Evolutionary conservation across 2,113 vertebrate genomes (phyloP).

Genomic region (Grammomys surdaster): DNA sequence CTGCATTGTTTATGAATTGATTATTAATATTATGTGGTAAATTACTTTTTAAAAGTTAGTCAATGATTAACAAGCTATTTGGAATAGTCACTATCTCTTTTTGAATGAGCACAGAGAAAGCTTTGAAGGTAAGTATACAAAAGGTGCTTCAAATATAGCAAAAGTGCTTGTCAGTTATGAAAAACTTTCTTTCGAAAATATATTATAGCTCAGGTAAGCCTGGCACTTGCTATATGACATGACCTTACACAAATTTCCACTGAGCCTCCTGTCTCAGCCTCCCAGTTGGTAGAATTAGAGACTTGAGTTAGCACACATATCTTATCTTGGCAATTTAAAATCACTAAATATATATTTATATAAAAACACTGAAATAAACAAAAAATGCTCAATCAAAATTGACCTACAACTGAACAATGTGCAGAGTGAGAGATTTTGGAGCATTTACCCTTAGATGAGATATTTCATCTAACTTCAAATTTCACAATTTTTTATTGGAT

Average conservation of each 20-base stretch:
- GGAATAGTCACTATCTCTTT: background rate
- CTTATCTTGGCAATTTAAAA: background rate
- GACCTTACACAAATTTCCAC: background rate
- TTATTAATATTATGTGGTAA: background rate
- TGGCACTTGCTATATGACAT: background rate
- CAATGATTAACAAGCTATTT: background rate
- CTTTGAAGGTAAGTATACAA: conserved; percentile 2
- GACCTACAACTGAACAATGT: background rate
- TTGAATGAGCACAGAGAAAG: background rate
- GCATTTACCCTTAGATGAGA: background rate
- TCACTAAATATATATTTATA: background rate
- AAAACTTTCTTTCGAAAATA: background rate
- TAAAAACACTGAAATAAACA: background rate
- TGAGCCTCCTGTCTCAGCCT: no score
- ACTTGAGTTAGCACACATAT: background rate
- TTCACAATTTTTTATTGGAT: background rate
- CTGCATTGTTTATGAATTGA: background rate
- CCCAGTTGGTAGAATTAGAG: background rate
- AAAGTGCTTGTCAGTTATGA: background rate
- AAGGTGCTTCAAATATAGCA: background rate
- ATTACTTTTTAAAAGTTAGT: conserved; percentile 18
- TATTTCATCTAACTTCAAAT: background rate
- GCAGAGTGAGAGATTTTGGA: background rate
- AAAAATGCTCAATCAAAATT: background rate
- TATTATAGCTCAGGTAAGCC: background rate